Evolutionary conservation across 2,797 vertebrate species (phyloP), one percentile per base, ranked within the genome.

Genomic region (Eutrigla gurnardus): DNA sequence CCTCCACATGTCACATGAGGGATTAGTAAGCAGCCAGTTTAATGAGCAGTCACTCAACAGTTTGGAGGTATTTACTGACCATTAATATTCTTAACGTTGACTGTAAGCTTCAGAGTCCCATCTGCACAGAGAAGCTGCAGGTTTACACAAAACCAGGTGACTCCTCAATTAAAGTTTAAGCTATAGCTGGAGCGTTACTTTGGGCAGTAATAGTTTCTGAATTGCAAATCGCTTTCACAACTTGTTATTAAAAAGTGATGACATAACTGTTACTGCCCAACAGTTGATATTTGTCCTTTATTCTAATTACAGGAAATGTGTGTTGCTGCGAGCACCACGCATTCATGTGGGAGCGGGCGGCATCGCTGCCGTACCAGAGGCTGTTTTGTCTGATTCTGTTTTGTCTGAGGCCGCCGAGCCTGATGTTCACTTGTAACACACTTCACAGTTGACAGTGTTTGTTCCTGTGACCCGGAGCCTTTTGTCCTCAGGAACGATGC

Each of bases 391-490:
- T 35, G 36, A 9, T 40, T 18, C 12, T 58, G 39, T 75, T 78
- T 64, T 70, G 60, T 84, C 60, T 66, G 52, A 75, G 37, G 49
- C 36, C 15, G 3, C 47, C 39, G 9, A n/a, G 40, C 57, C 17
- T 55, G 57, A 76, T 79, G 54, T 75, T 74, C 46, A 69, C 35
- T 70, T 67, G 54, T 36, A 37, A 25, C 14, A 10, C 43, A 58
- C 68, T 73, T 52, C 49, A 61, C 40, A 59, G 9, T 13, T 54
- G 65, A 58, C 66, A 58, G 60, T 54, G 55, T 75, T 75, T 73
- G 25, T 63, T 32, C 40, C 71, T 63, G 59, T 76, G 58, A 65
- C 65, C 71, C 36, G 18, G 53, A 65, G 25, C 49, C 17, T 62
- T 63, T 69, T 78, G 67, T 63, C 65, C 46, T 61, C 7, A 40